phyloP scores from a whole-genome alignment of 2,113 vertebrate genomes.

The Caloenas nicobarica region DNA sequence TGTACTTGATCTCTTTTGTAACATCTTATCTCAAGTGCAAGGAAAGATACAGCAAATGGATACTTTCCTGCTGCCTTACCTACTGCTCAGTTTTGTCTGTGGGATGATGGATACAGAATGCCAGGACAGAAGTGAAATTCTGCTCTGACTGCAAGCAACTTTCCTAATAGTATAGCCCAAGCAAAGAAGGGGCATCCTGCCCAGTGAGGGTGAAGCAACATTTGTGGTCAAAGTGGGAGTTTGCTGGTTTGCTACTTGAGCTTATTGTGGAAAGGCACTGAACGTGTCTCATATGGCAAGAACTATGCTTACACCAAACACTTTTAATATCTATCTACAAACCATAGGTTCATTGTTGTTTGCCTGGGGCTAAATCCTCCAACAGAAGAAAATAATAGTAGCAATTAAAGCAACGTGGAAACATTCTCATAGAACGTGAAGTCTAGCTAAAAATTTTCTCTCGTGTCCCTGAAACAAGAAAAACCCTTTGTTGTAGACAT shows the following conservation, averaged over 20 bases:
- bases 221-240: neutral
- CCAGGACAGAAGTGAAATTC: neutral
- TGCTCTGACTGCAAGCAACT: neutral
- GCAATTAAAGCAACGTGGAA: neutral
- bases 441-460: neutral
- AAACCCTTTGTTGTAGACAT: rapidly evolving
- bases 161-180: neutral
- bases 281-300: rapidly evolving
- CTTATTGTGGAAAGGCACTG: neutral
- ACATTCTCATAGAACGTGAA: neutral
- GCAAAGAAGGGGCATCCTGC: neutral
- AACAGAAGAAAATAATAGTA: neutral
- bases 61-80: neutral
- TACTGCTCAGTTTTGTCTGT: neutral
- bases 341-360: neutral
- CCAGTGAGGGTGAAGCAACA: neutral
- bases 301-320: neutral
- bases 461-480: neutral
- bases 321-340: neutral
- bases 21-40: neutral
- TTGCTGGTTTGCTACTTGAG: neutral
- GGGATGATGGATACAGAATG: neutral
- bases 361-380: neutral
- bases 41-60: rapidly evolving
- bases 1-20: neutral